These are phyloP conservation scores for Anthrax anthrax DNA, from an alignment of 2,888 invertebrate genomes.

Conservation along the genomic window DNA sequence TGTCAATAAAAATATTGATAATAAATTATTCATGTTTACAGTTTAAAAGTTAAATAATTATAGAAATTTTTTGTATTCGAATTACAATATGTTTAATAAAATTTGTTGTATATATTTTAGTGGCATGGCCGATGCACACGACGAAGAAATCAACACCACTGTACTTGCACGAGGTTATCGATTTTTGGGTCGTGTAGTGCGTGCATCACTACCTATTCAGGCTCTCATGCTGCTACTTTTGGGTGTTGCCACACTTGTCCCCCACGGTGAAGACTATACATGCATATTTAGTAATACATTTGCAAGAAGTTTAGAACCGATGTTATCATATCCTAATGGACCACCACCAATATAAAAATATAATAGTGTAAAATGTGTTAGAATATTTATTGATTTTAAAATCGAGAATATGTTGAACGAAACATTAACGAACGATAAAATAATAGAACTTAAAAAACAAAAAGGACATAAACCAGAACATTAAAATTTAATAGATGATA, in stretches of 20 bases:
- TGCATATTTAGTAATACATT: constrained; percentile 76
- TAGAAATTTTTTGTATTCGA: too few relatives aligned
- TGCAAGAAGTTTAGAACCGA: constrained; percentile 71
- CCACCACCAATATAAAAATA: constrained; percentile 70
- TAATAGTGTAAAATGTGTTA: too few relatives aligned
- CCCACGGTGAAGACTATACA: constrained; percentile 70
- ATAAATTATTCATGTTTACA: too few relatives aligned
- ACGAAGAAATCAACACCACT: constrained; percentile 45
- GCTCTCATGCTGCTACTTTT: constrained; percentile 83
- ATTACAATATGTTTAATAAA: too few relatives aligned
- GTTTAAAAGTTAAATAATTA: too few relatives aligned
- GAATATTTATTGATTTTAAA: too few relatives aligned
- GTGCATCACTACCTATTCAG: constrained; percentile 88
- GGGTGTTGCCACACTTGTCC: constrained; percentile 83
- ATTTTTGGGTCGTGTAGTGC: constrained; percentile 77
- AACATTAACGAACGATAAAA: not conserved
- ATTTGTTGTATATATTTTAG: too few relatives aligned
- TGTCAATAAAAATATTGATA: too few relatives aligned
- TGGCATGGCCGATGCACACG: constrained; percentile 24
- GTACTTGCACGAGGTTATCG: constrained; percentile 61
- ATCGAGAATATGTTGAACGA: too few relatives aligned
- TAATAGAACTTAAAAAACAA: not conserved
- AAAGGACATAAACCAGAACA: not conserved
- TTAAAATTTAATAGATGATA: not conserved
- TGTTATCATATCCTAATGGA: constrained; percentile 81